Base-by-base conservation (phyloP, 2,113 vertebrate genomes). In the Synchiropus splendidus region DNA sequence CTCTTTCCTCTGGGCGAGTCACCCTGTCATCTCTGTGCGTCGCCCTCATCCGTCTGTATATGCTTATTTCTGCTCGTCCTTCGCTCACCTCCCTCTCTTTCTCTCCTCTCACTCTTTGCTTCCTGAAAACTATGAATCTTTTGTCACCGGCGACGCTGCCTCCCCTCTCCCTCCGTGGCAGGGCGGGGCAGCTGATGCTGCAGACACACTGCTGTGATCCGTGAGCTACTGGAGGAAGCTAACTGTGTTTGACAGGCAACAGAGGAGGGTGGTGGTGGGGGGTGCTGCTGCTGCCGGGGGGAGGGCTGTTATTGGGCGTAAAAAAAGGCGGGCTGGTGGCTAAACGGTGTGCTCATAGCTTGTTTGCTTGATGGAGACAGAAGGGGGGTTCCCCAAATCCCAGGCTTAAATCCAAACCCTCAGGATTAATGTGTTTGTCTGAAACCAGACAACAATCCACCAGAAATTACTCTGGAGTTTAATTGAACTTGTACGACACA, bases 201-300 rank as follows among this genome's bases (percentile, higher is more conserved):
- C n/a, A n/a, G n/a, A n/a, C n/a, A n/a, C n/a, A n/a, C n/a, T n/a
- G n/a, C 14, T 17, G 56, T 52, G 51, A 16, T 64, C 51, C 49
- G 36, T 8, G 21, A 27, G 21, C 21, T n/a, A 27, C 21, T 8
- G 21, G 21, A 27, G 21, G 41, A 63, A 74, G 68, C 64, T 85
- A 84, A 84, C 65, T 40, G 58, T 66, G 78, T 83, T 84, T 85
- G 84, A 86, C 83, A 84, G 72, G 67, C 60, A 58, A 43, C 60
- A 62, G 61, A 49, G 36, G 37, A 51, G 64, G 45, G 43, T 34
- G 45, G 42, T 27, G n/a, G 51, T 48, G 27, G 18, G 16, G 41
- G 41, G 36, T 27, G 30, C 31, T 51, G 51, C 51, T 42, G 58
- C 31, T 42, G 17, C 48, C 31, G 15, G 32, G 34, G 38, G 42